These are phyloP conservation scores for Carpatolechia fugitivella DNA, from an alignment of 2,888 invertebrate species.

Conservation along the genomic window DNA sequence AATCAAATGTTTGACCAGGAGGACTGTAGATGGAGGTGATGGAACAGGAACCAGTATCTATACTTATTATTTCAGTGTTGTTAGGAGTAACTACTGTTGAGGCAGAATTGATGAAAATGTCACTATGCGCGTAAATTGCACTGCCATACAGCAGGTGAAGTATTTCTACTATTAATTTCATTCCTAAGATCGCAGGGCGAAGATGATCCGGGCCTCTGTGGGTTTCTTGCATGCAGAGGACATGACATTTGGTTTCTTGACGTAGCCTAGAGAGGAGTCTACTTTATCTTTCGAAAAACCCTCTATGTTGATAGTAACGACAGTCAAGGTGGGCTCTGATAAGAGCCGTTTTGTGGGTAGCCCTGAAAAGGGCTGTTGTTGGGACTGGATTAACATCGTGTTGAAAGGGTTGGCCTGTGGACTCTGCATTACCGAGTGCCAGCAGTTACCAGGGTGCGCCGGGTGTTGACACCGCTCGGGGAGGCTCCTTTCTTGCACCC, in stretches of 20 bases:
- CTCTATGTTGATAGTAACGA: too few species aligned
- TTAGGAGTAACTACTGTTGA: neutral
- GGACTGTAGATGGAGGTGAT: neutral
- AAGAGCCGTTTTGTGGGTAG: too few species aligned
- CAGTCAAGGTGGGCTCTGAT: neutral
- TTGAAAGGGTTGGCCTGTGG: too few species aligned
- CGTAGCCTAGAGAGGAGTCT: neutral
- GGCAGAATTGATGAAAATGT: neutral
- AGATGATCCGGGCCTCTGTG: neutral
- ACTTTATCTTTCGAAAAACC: neutral
- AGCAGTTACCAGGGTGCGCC: too few species aligned
- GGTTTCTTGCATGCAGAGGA: neutral
- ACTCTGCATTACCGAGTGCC: too few species aligned
- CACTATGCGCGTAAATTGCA: neutral
- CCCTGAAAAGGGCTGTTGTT: too few species aligned
- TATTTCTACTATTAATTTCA: neutral
- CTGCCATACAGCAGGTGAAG: neutral
- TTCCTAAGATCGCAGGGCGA: neutral
- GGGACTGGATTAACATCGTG: too few species aligned
- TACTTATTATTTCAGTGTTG: neutral
- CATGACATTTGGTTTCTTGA: neutral
- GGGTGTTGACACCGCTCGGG: too few species aligned
- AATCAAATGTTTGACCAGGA: neutral
- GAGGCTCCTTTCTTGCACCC: too few species aligned
- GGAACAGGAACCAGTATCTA: neutral